phyloP scores from a whole-genome alignment of 2,797 vertebrate genomes.

The Allobates femoralis region DNA sequence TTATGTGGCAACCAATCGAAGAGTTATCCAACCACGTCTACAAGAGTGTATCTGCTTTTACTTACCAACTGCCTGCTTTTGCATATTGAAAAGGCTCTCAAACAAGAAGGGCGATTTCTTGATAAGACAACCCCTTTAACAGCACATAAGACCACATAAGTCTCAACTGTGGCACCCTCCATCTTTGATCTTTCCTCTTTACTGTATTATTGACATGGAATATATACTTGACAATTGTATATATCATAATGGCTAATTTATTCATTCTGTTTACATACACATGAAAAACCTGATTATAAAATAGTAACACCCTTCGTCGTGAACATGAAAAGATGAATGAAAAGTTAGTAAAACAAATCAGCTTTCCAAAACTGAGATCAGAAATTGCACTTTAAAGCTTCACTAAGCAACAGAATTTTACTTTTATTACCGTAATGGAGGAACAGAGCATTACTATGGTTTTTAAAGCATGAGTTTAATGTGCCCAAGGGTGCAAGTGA shows the following conservation, averaged over 20 bases:
- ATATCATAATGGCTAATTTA: neutral
- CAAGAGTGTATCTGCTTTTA: too few relatives aligned
- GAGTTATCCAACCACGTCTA: too few relatives aligned
- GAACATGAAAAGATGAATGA: constrained; percentile 19
- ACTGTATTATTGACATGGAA: neutral
- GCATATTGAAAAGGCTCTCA: too few relatives aligned
- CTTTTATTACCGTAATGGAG: constrained; percentile 53
- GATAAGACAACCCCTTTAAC: too few relatives aligned
- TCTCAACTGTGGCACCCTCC: neutral
- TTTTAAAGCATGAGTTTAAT: constrained; percentile 49
- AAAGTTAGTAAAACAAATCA: constrained; percentile 43
- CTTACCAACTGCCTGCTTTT: too few relatives aligned
- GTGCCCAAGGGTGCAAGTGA: constrained; percentile 47
- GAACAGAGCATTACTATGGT: constrained; percentile 41
- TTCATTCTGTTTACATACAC: neutral
- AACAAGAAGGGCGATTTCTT: too few relatives aligned
- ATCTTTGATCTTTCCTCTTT: neutral
- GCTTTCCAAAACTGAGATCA: constrained; percentile 38
- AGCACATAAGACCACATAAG: neutral
- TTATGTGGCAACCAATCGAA: too few relatives aligned
- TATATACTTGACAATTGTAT: neutral
- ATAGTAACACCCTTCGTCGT: constrained; percentile 23
- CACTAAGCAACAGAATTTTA: constrained; percentile 52
- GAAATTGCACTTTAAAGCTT: constrained; percentile 51
- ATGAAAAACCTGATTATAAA: constrained; percentile 31